Evolutionary conservation across 2,888 invertebrate species (phyloP), one percentile per base, ranked within the genome.

Genomic region (Drosophila tanythrix): DNA sequence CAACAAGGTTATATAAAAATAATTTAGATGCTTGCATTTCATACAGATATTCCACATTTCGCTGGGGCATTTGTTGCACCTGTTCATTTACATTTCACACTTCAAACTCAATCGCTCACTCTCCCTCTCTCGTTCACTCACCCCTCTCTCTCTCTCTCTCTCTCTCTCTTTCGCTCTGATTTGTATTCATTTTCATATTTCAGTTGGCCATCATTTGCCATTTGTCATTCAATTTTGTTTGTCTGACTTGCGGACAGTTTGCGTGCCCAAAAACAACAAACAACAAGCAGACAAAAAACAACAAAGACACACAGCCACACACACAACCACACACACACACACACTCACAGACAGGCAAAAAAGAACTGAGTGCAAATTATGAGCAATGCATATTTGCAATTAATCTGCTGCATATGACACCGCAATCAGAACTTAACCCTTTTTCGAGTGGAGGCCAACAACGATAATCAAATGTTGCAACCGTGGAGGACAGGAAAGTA

Each of bases 341-440:
- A 18, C 8, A 40, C 13, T 29, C 25, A 15, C 1, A 25, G 8
- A 15, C 18, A 18, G 10, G 27, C 15, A 3, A 6, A 29, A n/a
- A 13, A 27, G 27, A n/a, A n/a, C 46, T 59, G 61, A 57, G 64
- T 80, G 83, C 82, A 81, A 75, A 87, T 87, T 89, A 87, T 89
- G 85, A 87, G 85, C 88, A 89, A 72, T 85, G 85, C 85, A 80
- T 89, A 65, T 46, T 81, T 70, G 89, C 85, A 88, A 85, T 85
- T 89, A 85, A 85, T 85, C 90, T 89, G 82, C 80, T 85, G 89
- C 89, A 84, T 89, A 85, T 89, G 89, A 89, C 85, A 84, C 82
- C 79, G 80, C 89, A 85, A 86, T 88, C 89, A 89, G 72, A 84
- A 89, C 89, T 86, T 79, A 86, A 84, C 81, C 89, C 76, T 79